Percentiles rank a stretch among this genome's conserved stretches.
Evolutionary conservation across 2,113 vertebrate species (phyloP).

Genomic region (Trogon surrucura): DNA sequence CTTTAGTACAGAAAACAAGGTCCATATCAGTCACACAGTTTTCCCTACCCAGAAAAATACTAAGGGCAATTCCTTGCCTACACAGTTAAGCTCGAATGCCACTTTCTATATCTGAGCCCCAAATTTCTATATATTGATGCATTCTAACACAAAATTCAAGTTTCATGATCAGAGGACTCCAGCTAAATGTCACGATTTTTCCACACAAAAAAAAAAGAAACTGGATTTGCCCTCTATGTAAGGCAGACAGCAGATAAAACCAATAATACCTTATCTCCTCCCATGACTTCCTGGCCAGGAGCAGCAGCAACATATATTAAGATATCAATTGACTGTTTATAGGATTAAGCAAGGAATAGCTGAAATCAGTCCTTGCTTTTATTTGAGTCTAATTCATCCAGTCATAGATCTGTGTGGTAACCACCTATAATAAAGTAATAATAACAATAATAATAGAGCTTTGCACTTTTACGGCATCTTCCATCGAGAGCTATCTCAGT

Average conservation of each 20-base stretch:
- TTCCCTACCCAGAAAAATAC: neutral
- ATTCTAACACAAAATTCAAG: constrained; percentile 16
- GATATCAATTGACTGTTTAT: constrained; percentile 63
- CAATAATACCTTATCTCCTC: constrained; percentile 63
- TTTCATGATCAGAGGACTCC: neutral
- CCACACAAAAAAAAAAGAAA: neutral
- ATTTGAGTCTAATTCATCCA: constrained; percentile 63
- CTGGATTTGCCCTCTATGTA: constrained; percentile 8
- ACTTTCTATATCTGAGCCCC: neutral
- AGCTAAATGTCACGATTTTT: constrained; percentile 13
- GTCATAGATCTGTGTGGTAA: constrained; percentile 52
- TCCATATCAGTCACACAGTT: neutral
- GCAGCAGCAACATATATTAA: constrained; percentile 58
- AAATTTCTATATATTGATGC: neutral
- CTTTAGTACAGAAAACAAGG: neutral
- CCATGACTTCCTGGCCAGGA: constrained; percentile 47
- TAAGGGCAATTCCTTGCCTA: neutral
- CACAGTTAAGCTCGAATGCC: neutral
- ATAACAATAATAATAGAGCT: constrained; percentile 26
- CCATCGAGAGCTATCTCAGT: neutral
- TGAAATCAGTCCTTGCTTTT: constrained; percentile 56
- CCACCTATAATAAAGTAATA: constrained; percentile 40
- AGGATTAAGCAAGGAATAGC: constrained; percentile 54
- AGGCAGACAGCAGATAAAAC: constrained; percentile 26
- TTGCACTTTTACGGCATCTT: constrained; percentile 36